Conservation (phyloP, 2,113 vertebrate species). For the Lophius piscatorius region DNA sequence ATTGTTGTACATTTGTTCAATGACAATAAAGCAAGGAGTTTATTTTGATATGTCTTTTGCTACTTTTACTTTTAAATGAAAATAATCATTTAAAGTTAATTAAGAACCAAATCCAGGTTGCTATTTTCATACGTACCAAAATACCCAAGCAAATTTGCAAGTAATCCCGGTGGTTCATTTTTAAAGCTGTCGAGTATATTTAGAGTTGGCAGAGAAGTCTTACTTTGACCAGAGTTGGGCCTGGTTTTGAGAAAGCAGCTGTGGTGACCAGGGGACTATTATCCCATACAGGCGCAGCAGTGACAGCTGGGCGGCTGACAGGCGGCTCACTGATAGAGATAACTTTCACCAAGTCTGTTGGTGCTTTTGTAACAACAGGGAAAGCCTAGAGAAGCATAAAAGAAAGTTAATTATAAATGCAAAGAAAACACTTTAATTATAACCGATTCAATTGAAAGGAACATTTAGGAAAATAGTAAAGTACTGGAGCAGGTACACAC, state of each 20-base stretch:
- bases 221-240: slow-evolving; percentile 91
- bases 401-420: background rate
- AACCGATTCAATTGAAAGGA: background rate
- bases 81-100: no score
- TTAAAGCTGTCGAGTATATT: background rate
- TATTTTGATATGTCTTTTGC: no score
- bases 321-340: slow-evolving; percentile 70
- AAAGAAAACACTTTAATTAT: background rate
- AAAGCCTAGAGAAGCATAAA: slow-evolving; percentile 75
- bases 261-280: slow-evolving; percentile 71
- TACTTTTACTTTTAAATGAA: no score
- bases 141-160: no score
- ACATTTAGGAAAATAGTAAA: background rate
- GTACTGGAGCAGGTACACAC: background rate
- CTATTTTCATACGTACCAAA: no score
- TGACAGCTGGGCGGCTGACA: slow-evolving; percentile 60
- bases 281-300: slow-evolving; percentile 64
- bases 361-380: slow-evolving; percentile 72
- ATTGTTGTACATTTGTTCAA: no score
- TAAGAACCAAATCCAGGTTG: no score
- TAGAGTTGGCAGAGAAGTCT: slow-evolving; percentile 3
- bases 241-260: slow-evolving; percentile 82
- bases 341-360: slow-evolving; percentile 87
- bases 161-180: no score
- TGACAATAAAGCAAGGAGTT: no score